phyloP scores from a whole-genome alignment of 2,888 invertebrate species.

The Ferrisia virgata region DNA sequence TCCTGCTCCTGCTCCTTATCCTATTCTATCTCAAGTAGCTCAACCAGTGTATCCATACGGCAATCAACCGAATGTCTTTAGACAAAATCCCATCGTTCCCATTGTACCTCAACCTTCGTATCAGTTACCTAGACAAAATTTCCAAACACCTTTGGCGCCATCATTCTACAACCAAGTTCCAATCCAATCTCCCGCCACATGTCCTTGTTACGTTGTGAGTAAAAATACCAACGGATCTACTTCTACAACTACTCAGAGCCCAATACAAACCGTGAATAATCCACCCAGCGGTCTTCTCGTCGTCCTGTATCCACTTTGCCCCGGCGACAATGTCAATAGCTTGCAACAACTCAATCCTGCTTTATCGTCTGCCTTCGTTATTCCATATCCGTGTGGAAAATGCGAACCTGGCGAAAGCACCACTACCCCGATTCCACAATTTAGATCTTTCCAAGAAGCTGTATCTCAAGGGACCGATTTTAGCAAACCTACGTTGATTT shows the following conservation, averaged over 20 bases:
- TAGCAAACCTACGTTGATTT: slow-evolving; percentile 35
- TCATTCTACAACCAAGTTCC: background rate
- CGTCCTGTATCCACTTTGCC: slow-evolving; percentile 35
- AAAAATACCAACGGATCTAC: slow-evolving; percentile 17
- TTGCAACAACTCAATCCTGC: slow-evolving; percentile 35
- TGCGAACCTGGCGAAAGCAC: background rate
- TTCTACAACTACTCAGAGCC: slow-evolving; percentile 16
- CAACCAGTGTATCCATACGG: background rate
- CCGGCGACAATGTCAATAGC: slow-evolving; percentile 18
- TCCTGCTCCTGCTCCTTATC: background rate
- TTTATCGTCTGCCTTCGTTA: slow-evolving; percentile 34
- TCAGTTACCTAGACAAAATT: background rate
- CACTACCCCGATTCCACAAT: background rate
- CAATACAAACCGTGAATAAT: background rate
- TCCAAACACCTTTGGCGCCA: background rate
- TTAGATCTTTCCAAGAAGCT: slow-evolving; percentile 29
- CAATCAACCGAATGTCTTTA: background rate
- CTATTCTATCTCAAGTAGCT: background rate
- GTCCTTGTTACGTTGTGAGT: slow-evolving; percentile 38
- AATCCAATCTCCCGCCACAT: slow-evolving; percentile 4
- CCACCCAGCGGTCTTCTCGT: background rate
- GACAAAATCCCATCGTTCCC: background rate
- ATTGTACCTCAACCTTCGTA: background rate
- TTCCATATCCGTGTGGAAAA: slow-evolving; percentile 36
- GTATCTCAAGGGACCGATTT: slow-evolving; percentile 16